Evolutionary conservation across 2,113 vertebrate genomes (phyloP).

Genomic region (Hipposideros armiger): DNA sequence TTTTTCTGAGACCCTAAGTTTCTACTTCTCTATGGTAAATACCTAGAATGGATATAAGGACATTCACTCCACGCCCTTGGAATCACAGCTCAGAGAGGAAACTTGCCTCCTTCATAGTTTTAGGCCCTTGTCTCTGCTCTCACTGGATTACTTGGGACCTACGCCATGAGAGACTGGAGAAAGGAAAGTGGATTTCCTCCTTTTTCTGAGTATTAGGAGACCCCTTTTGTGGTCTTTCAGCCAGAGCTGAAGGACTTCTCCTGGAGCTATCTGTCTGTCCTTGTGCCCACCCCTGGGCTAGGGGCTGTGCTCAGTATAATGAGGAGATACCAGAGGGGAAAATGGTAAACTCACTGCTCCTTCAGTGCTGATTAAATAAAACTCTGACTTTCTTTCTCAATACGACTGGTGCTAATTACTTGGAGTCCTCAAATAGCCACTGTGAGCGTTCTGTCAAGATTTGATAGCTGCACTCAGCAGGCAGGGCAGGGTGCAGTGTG

Average conservation of each 20-base stretch:
- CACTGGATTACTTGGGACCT: not conserved
- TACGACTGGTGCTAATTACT: not conserved
- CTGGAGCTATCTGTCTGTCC: not conserved
- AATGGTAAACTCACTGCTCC: not conserved
- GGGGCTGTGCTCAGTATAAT: not conserved
- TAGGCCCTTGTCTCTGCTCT: not conserved
- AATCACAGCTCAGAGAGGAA: not conserved
- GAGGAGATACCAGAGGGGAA: not conserved
- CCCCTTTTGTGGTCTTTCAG: not conserved
- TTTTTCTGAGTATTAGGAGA: not conserved
- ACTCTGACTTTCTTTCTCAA: not conserved
- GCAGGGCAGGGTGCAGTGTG: accelerated
- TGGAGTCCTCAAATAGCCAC: not conserved
- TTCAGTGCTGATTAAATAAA: not conserved
- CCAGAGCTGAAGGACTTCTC: not conserved
- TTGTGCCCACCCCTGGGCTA: not conserved
- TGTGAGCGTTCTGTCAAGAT: not conserved
- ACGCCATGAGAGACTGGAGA: not conserved
- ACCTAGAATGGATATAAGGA: not conserved
- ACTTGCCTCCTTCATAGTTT: not conserved
- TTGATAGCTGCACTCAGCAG: not conserved
- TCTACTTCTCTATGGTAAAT: not conserved
- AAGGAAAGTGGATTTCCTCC: not conserved
- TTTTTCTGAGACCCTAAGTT: not conserved
- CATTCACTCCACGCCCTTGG: accelerated